phyloP scores from a whole-genome alignment of 37 sponge, comb jelly and placozoan species.

The Sycon ciliatum region DNA sequence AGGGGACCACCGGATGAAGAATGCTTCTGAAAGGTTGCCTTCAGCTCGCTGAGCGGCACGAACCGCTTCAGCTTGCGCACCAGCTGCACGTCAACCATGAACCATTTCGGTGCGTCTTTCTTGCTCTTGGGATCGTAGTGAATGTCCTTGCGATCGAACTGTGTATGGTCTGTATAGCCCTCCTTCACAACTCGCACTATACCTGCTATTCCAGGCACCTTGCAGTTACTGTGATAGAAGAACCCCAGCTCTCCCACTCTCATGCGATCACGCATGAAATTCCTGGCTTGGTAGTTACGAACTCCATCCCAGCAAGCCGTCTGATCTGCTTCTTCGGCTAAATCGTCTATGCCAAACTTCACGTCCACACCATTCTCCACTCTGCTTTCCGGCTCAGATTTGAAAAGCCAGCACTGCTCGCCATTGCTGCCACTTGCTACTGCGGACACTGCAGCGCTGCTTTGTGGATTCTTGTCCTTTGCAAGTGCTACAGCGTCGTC shows the following conservation, averaged over 20 bases:
- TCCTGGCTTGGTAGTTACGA: constrained; percentile 48
- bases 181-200: constrained; percentile 27
- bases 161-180: constrained; percentile 33
- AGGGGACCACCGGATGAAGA: constrained; percentile 26
- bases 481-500: too few relatives aligned
- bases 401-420: constrained; percentile 46
- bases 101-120: constrained; percentile 42
- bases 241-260: constrained; percentile 39
- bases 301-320: constrained; percentile 64
- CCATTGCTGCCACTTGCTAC: too few relatives aligned
- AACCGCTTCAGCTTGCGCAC: constrained; percentile 33
- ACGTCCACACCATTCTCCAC: constrained; percentile 46
- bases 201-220: constrained; percentile 50
- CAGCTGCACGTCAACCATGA: constrained; percentile 55
- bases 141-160: constrained; percentile 37
- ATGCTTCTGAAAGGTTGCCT: constrained; percentile 12
- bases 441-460: too few relatives aligned
- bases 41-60: constrained; percentile 27
- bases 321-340: constrained; percentile 18
- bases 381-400: constrained; percentile 50
- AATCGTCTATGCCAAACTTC: constrained; percentile 43
- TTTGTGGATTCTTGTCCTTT: too few relatives aligned
- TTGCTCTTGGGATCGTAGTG: constrained; percentile 44
- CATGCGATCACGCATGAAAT: constrained; percentile 45
- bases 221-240: constrained; percentile 63